Conservation (phyloP, 2,113 vertebrate species). For the Anseranas semipalmata region DNA sequence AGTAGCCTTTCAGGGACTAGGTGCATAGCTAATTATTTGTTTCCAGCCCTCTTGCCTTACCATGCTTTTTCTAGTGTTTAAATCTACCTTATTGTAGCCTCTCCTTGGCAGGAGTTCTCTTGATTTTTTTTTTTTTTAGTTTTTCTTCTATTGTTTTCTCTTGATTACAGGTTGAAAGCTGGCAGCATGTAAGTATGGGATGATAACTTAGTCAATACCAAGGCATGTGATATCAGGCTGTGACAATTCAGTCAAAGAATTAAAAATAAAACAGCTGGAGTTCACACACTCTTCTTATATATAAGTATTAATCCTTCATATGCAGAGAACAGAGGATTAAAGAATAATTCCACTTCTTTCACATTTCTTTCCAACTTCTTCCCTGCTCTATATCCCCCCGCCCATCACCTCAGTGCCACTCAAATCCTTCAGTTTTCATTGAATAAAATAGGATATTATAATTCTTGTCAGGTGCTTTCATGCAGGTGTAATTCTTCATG, state of each 20-base stretch:
- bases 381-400: too few relatives aligned
- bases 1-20: background rate
- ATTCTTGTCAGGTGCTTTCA: conserved; percentile 13
- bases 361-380: background rate
- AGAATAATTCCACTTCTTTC: background rate
- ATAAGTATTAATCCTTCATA: background rate
- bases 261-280: background rate
- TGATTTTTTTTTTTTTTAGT: background rate
- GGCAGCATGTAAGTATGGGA: background rate
- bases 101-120: background rate
- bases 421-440: background rate
- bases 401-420: background rate
- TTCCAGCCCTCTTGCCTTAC: background rate
- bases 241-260: background rate
- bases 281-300: background rate
- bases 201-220: background rate
- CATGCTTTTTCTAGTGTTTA: background rate
- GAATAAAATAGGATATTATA: background rate
- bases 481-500: background rate
- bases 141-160: background rate
- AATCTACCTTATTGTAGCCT: background rate
- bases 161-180: background rate
- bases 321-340: background rate
- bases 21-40: background rate
- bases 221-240: background rate